Evolutionary conservation across 2,888 invertebrate genomes (phyloP).

Genomic region (Oscheius sp.): DNA sequence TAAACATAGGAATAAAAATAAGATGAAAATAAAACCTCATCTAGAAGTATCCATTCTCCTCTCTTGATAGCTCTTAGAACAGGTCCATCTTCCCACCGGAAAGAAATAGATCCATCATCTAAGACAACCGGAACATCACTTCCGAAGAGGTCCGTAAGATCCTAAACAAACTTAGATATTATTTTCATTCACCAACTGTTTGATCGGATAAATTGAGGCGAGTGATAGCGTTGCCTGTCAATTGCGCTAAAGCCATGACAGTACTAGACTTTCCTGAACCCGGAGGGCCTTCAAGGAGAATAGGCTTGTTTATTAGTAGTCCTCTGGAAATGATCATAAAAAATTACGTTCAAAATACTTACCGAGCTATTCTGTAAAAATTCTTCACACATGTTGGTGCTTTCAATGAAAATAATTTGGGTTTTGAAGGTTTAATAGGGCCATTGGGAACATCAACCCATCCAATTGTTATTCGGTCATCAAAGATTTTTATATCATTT

Average conservation of each 20-base stretch:
- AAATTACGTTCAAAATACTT: constrained; percentile 1
- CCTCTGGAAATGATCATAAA: constrained; percentile 78
- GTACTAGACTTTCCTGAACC: constrained; percentile 98
- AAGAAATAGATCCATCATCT: constrained; percentile 82
- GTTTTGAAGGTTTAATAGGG: constrained; percentile 80
- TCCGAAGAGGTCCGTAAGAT: constrained; percentile 96
- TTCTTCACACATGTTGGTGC: constrained; percentile 80
- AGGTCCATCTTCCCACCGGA: constrained; percentile 96
- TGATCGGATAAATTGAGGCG: constrained; percentile 98
- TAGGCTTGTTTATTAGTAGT: constrained; percentile 83
- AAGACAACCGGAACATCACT: constrained; percentile 95
- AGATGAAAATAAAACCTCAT: too few relatives aligned
- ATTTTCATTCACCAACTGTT: constrained; percentile 80
- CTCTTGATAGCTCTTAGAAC: constrained; percentile 90
- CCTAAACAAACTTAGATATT: constrained; percentile 77
- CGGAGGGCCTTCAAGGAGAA: constrained; percentile 91
- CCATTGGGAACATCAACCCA: constrained; percentile 52
- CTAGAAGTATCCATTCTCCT: constrained; percentile 94
- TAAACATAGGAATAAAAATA: constrained; percentile 67
- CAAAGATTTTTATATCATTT: neutral
- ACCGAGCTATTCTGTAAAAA: constrained; percentile 82
- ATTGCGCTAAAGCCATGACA: constrained; percentile 87
- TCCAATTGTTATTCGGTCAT: constrained; percentile 40
- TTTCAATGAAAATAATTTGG: constrained; percentile 70
- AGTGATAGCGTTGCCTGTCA: constrained; percentile 85